phyloP scores from a whole-genome alignment of 2,113 vertebrate species.

The Danio rerio region GRCz12tu NC_133176.1:14800501-14801000 shows the following conservation, averaged over 20 bases:
- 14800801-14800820: neutral
- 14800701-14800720: neutral
- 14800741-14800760: slow-evolving; percentile 16
- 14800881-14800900: neutral
- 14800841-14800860: neutral
- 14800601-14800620: neutral
- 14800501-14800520: neutral
- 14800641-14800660: neutral
- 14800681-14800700: neutral
- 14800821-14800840: neutral
- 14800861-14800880: neutral
- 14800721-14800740: slow-evolving; percentile 19
- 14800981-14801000: slow-evolving; percentile 33
- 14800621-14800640: neutral
- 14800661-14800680: neutral
- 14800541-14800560: neutral
- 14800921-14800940: neutral
- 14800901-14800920: slow-evolving; percentile 6
- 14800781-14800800: slow-evolving; percentile 16
- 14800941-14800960: neutral
- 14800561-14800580: neutral
- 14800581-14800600: slow-evolving; percentile 10
- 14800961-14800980: neutral
- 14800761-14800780: neutral
- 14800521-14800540: neutral